These are phyloP conservation scores for Chrysochloris asiatica DNA, from an alignment of 2,113 vertebrate species.

Conservation along the genomic window DNA sequence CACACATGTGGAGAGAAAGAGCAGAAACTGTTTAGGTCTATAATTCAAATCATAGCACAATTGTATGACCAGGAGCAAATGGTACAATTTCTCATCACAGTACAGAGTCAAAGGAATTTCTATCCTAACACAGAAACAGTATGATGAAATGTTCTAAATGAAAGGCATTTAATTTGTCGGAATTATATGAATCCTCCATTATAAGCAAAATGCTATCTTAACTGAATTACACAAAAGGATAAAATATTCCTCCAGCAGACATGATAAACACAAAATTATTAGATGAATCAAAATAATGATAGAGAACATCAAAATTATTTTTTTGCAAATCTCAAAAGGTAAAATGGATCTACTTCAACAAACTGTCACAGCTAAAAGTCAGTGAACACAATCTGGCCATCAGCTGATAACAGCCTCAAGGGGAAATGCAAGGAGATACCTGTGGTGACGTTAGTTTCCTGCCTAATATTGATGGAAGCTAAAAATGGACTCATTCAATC, in stretches of 20 bases:
- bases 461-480: slow-evolving; percentile 56
- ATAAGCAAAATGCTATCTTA: not conserved
- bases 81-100: not conserved
- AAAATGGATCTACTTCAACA: slow-evolving; percentile 8
- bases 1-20: not conserved
- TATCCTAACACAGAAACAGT: not conserved
- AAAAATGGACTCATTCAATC: slow-evolving; percentile 48
- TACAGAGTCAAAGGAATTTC: not conserved
- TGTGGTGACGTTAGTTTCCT: not conserved
- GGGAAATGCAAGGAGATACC: slow-evolving; percentile 55
- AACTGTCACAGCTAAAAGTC: slow-evolving; percentile 59
- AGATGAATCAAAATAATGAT: slow-evolving; percentile 11
- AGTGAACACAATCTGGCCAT: slow-evolving; percentile 3
- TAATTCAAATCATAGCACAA: not conserved
- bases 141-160: not conserved
- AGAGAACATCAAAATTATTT: not conserved
- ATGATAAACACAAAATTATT: not conserved
- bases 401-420: slow-evolving; percentile 48
- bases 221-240: not conserved
- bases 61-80: not conserved
- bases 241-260: not conserved
- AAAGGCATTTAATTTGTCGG: not conserved
- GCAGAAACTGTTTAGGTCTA: not conserved
- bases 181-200: not conserved
- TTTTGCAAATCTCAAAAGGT: slow-evolving; percentile 47